These are phyloP conservation scores for Holotrichia oblita DNA, from an alignment of 1,140 invertebrate species.

Conservation along the genomic window DNA sequence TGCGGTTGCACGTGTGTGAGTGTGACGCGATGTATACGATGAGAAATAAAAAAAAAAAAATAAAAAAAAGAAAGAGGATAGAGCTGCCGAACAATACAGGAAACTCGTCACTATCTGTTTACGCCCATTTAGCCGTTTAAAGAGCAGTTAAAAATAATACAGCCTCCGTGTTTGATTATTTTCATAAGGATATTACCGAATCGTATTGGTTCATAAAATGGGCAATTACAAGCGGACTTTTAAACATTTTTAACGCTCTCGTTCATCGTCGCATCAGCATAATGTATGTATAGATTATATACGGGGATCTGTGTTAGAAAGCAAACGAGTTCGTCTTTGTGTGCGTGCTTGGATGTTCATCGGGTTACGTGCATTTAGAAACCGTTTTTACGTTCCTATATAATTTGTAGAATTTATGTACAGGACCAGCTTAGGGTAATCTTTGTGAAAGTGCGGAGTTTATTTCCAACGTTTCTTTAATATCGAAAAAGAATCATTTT, in stretches of 20 bases:
- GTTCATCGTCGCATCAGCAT: constrained; percentile 18
- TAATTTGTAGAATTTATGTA: background rate
- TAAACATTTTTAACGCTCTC: constrained; percentile 37
- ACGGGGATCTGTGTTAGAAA: background rate
- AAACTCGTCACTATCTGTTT: constrained; percentile 44
- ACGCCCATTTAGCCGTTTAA: constrained; percentile 44
- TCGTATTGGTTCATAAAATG: constrained; percentile 42
- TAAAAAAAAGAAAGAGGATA: background rate
- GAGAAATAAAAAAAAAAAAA: too few relatives aligned
- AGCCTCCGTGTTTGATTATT: constrained; percentile 43
- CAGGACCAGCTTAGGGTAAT: too few relatives aligned
- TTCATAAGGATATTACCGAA: constrained; percentile 38
- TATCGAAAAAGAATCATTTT: too few relatives aligned
- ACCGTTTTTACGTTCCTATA: background rate
- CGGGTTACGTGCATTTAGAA: constrained; percentile 2
- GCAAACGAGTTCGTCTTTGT: too few relatives aligned
- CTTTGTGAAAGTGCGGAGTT: too few relatives aligned
- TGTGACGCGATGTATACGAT: too few relatives aligned
- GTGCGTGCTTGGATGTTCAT: too few relatives aligned
- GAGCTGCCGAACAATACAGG: constrained; percentile 41
- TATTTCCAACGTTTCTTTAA: too few relatives aligned
- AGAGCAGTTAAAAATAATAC: constrained; percentile 46
- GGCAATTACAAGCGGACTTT: constrained; percentile 40
- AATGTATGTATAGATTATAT: background rate
- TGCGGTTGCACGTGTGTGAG: background rate